Evolutionary conservation across 1,140 invertebrate species (phyloP).

Genomic region (Propsilocerus akamusi): DNA sequence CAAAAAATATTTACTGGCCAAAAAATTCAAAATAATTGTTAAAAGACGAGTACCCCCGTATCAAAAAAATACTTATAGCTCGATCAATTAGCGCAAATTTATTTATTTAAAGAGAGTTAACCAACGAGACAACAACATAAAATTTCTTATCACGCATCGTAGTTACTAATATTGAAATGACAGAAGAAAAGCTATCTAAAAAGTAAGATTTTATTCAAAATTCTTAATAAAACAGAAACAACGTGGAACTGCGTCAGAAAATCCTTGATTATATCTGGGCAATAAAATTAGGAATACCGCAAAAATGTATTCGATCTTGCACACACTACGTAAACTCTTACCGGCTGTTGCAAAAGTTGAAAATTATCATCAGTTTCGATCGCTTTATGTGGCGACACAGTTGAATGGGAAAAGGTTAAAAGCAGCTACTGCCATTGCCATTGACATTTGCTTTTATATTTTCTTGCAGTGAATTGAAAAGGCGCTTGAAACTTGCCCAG

Average conservation of each 20-base stretch:
- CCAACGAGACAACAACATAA: too few species aligned
- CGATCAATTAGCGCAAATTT: too few species aligned
- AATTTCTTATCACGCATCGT: too few species aligned
- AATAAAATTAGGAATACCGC: conserved; percentile 9
- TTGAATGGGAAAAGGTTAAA: conserved; percentile 6
- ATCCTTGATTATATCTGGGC: not conserved
- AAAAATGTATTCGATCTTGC: conserved; percentile 4
- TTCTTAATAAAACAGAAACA: not conserved
- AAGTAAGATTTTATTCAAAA: conserved; percentile 6
- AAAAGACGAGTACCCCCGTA: too few species aligned
- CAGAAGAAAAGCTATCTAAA: conserved; percentile 10
- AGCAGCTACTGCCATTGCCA: conserved; percentile 5
- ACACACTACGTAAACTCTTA: not conserved
- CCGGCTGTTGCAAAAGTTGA: conserved; percentile 4
- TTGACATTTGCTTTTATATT: conserved; percentile 4
- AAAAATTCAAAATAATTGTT: too few species aligned
- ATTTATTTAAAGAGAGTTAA: too few species aligned
- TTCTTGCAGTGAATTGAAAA: conserved; percentile 74
- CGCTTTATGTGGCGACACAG: not conserved
- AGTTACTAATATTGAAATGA: conserved; percentile 8
- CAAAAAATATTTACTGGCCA: too few species aligned
- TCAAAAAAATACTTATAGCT: too few species aligned
- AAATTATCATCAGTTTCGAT: conserved; percentile 4
- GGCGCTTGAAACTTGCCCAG: conserved; percentile 75
- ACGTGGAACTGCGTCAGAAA: not conserved